phyloP scores from a whole-genome alignment of 2,113 vertebrate genomes.

The Mustela nigripes region DNA sequence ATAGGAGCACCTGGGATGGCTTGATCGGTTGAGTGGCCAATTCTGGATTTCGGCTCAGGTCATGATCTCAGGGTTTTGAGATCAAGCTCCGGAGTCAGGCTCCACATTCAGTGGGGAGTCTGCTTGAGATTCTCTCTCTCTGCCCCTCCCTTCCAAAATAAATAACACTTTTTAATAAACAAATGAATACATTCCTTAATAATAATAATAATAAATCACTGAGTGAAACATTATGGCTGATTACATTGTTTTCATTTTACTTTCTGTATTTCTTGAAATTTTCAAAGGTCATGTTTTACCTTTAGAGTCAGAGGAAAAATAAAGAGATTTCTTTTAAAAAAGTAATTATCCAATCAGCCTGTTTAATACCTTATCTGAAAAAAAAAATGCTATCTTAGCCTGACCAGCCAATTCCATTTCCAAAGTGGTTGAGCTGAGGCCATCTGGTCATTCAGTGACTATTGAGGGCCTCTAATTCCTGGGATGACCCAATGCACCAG shows the following conservation, averaged over 20 bases:
- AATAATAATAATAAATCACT: neutral
- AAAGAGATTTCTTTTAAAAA: neutral
- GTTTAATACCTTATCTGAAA: neutral
- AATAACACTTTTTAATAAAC: neutral
- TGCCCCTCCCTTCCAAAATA: neutral
- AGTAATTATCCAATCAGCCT: neutral
- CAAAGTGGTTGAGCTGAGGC: neutral
- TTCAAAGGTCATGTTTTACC: neutral
- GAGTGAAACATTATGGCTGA: neutral
- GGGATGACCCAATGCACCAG: neutral
- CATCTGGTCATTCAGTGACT: neutral
- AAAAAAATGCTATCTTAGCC: neutral
- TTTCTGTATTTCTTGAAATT: conserved; percentile 7
- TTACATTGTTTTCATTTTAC: neutral
- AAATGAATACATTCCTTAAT: neutral
- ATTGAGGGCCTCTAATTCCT: neutral
- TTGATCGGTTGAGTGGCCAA: neutral
- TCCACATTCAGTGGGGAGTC: neutral
- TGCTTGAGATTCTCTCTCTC: neutral
- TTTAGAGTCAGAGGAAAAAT: neutral
- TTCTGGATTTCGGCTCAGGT: neutral
- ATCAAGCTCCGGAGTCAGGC: neutral
- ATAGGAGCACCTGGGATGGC: neutral
- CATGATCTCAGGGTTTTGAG: neutral
- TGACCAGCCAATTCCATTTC: neutral